phyloP scores from a whole-genome alignment of 1,140 invertebrate species.

The Diorhabda elongata region DNA sequence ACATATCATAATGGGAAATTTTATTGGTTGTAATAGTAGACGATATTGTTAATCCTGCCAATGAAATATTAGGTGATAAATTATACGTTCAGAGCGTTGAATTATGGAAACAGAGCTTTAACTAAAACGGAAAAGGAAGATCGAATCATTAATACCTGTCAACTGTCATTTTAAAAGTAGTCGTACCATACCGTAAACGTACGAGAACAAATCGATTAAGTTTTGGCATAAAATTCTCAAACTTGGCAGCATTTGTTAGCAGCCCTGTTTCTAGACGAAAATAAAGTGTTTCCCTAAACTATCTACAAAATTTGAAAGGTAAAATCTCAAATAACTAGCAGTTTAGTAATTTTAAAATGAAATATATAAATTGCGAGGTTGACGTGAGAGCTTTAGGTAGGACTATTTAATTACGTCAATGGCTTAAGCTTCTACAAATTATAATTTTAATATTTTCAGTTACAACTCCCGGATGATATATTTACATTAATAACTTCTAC shows the following conservation, averaged over 20 bases:
- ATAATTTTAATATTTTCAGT: background rate
- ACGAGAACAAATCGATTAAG: background rate
- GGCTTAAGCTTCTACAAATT: background rate
- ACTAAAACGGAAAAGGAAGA: background rate
- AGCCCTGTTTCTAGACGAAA: conserved; percentile 44
- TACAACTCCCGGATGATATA: background rate
- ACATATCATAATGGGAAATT: too few species aligned
- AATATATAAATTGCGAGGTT: background rate
- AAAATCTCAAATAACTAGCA: conserved; percentile 16
- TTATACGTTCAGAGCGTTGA: too few species aligned
- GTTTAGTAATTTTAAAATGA: background rate
- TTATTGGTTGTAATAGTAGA: too few species aligned
- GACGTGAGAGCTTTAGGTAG: background rate
- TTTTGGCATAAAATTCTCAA: conserved; percentile 27
- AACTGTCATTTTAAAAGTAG: background rate
- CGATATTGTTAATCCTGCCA: too few species aligned
- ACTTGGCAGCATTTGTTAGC: conserved; percentile 48
- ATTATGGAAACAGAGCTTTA: too few species aligned
- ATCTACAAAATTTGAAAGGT: conserved; percentile 43
- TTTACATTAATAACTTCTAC: background rate
- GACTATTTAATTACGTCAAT: background rate
- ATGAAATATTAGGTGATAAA: too few species aligned
- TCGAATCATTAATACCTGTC: background rate
- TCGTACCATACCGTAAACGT: background rate
- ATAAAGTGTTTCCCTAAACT: conserved; percentile 46